A percentile compares a stretch with the other conserved stretches of the same genome.
Conservation (phyloP, 2,888 invertebrate species). For the Shargacucullia verbasci region DNA sequence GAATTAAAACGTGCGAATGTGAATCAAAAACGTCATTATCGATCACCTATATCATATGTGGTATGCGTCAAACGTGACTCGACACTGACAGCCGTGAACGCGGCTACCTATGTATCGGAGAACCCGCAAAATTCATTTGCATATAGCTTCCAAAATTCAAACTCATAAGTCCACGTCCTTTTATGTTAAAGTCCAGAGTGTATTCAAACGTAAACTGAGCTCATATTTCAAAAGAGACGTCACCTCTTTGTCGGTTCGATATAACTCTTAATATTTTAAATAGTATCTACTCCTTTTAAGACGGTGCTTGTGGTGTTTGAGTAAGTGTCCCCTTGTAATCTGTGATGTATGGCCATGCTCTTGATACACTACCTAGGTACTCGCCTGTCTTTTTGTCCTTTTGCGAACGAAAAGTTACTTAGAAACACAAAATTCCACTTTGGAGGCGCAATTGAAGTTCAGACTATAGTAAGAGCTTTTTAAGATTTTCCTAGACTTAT, state of each 20-base stretch:
- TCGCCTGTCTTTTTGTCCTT: conserved; percentile 35
- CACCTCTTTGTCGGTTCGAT: conserved; percentile 45
- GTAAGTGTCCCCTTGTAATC: conserved; percentile 66
- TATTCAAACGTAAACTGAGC: conserved; percentile 45
- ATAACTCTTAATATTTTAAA: conserved; percentile 58
- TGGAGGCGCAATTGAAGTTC: conserved; percentile 13
- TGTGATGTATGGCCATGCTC: conserved; percentile 64
- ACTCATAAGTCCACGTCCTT: conserved; percentile 23
- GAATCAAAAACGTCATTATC: conserved; percentile 60
- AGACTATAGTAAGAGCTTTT: neutral
- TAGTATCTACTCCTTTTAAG: conserved; percentile 62
- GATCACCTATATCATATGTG: conserved; percentile 41
- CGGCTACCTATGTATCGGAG: conserved; percentile 14
- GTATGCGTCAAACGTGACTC: conserved; percentile 54
- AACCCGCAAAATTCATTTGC: conserved; percentile 31
- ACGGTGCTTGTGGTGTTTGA: conserved; percentile 62
- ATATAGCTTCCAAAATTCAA: conserved; percentile 34
- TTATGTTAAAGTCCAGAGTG: conserved; percentile 34
- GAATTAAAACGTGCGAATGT: conserved; percentile 55
- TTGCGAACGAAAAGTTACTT: conserved; percentile 35
- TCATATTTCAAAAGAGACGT: conserved; percentile 58
- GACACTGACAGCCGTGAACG: conserved; percentile 48
- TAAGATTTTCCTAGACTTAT: neutral
- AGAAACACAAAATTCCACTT: conserved; percentile 44
- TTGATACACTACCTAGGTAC: conserved; percentile 55